Percentiles rank a stretch among this genome's conserved stretches.
Conservation (phyloP, 2,113 vertebrate genomes). For the Leiothrix lutea region DNA sequence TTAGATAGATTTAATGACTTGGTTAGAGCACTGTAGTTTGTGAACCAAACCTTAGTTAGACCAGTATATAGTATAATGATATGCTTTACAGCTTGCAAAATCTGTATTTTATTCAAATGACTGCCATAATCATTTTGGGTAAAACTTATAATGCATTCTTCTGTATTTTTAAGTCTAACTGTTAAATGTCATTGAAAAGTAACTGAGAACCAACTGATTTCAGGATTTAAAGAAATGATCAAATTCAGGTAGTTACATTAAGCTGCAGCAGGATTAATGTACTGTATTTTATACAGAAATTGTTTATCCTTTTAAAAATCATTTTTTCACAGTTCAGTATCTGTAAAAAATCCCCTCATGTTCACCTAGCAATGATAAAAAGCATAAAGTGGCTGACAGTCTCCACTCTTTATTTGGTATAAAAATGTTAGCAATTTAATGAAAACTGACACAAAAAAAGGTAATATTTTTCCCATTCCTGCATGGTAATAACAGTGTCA, state of each 20-base stretch:
- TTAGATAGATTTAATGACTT: conserved; percentile 98
- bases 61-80: conserved; percentile 89
- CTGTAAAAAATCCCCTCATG: not conserved
- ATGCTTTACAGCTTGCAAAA: conserved; percentile 91
- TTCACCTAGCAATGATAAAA: not conserved
- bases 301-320: conserved; percentile 69
- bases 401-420: conserved; percentile 24
- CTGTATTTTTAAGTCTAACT: conserved; percentile 83
- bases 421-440: conserved; percentile 37
- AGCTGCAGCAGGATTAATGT: conserved; percentile 36
- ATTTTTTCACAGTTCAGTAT: conserved; percentile 39
- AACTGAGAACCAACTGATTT: conserved; percentile 59
- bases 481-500: not conserved
- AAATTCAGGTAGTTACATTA: conserved; percentile 38
- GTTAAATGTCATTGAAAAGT: conserved; percentile 80
- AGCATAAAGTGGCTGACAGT: not conserved
- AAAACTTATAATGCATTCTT: conserved; percentile 82
- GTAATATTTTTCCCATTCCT: conserved; percentile 4
- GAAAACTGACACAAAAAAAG: conserved; percentile 45
- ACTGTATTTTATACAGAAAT: conserved; percentile 52
- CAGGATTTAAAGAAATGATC: conserved; percentile 57
- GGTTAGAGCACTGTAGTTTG: conserved; percentile 85
- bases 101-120: conserved; percentile 95
- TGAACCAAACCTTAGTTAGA: conserved; percentile 86
- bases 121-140: conserved; percentile 89